A percentile compares a stretch with the other conserved stretches of the same genome.
These are phyloP conservation scores for Musca vetustissima DNA, from an alignment of 1,140 invertebrate species.

Conservation along the genomic window DNA sequence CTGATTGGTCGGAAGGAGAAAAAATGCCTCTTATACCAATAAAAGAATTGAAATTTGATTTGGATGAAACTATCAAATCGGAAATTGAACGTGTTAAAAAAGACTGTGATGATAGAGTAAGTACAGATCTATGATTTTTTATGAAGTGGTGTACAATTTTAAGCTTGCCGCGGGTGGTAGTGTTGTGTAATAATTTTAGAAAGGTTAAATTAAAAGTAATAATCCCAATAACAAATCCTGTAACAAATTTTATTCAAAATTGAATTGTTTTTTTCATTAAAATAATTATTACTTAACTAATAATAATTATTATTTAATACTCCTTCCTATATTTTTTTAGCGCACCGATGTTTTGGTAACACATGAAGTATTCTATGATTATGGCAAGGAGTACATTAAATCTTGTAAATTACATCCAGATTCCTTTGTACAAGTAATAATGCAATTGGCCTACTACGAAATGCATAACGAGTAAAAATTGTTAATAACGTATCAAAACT, in stretches of 20 bases:
- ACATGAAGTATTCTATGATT: slow-evolving; percentile 56
- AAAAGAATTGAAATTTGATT: slow-evolving; percentile 42
- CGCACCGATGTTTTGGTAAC: slow-evolving; percentile 53
- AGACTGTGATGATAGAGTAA: slow-evolving; percentile 42
- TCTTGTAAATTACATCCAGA: slow-evolving; percentile 62
- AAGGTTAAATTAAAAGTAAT: too few relatives aligned
- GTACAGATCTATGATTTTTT: neutral
- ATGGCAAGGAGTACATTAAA: slow-evolving; percentile 61
- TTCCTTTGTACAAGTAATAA: slow-evolving; percentile 65
- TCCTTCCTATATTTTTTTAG: slow-evolving; percentile 48
- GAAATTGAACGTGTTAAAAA: slow-evolving; percentile 44
- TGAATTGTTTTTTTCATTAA: too few relatives aligned
- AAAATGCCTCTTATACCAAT: slow-evolving; percentile 5
- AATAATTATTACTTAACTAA: too few relatives aligned
- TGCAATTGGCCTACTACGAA: slow-evolving; percentile 65
- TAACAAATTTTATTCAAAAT: too few relatives aligned
- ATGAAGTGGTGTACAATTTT: too few relatives aligned
- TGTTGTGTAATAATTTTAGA: too few relatives aligned
- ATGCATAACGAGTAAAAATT: slow-evolving; percentile 27
- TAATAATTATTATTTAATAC: too few relatives aligned
- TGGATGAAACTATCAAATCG: slow-evolving; percentile 39
- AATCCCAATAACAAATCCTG: too few relatives aligned
- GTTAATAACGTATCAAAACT: too few relatives aligned
- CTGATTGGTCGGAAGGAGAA: slow-evolving; percentile 38
- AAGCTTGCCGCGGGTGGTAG: too few relatives aligned